Base-by-base conservation (phyloP, 1,140 invertebrate species). In the Atopsyche davidsoni region DNA sequence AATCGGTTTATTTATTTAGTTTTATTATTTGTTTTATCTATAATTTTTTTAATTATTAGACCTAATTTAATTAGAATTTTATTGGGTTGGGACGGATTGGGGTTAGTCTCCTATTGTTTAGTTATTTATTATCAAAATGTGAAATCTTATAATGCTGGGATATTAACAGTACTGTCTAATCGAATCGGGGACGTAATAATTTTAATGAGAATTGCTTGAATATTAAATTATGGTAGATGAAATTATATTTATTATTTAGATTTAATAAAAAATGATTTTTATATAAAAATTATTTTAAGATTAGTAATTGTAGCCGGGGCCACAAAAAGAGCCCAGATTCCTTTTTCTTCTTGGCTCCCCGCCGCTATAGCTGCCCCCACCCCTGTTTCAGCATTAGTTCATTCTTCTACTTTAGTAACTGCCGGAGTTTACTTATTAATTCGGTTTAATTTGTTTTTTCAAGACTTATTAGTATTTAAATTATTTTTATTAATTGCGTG, bases 241-340 rank as follows among this genome's bases (percentile, higher is more conserved):
- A 72, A 66, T 68, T 70, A 66, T 68, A 59, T 68, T 59, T 70
- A 63, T 68, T 71, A 69, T 69, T 61, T 73, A 63, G 60, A 69
- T 59, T 62, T 70, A 62, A 69, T 70, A 60, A 60, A 62, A 60
- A 67, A 59, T 60, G 60, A 67, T 61, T 60, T 46, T 60, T 62
- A 59, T 56, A 69, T 70, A 62, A 53, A 61, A 57, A 53, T 75
- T 56, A 62, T 77, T 68, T 60, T 68, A 7, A 47, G 62, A 46
- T 63, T 78, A 62, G 60, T 79, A 41, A 60, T 52, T 84, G 62
- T 79, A 59, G 75, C 74, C 2, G 64, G 71, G 64, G 74, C 84
- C 68, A 85, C 83, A 55, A 86, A 86, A 69, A 85, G 81, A 57
- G 82, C 82, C 61, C 80, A 85, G n/a, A n/a, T n/a, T n/a, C n/a